Evolutionary conservation across 2,113 vertebrate genomes (phyloP), one percentile per base, ranked within the genome.

Genomic region (Zosterops lateralis): DNA sequence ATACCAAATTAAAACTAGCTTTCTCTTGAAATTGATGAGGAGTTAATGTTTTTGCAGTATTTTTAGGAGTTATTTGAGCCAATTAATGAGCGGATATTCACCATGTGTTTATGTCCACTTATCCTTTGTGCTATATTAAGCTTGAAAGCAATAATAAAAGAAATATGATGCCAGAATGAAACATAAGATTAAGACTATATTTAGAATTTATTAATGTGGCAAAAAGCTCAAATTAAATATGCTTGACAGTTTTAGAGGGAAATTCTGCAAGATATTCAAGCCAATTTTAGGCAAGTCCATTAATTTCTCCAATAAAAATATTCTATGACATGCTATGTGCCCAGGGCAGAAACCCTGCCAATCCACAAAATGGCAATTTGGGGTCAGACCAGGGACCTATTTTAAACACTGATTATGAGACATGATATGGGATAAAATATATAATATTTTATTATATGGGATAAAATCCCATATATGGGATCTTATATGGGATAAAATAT

Each of bases 1-100:
- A 25, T 71, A 93, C 17, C 26, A 20, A 95, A 84, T 89, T 87
- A 89, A 91, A 97, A 68, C 25, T 60, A 94, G 81, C 84, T 40
- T 97, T 68, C 65, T 87, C 54, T 93, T 22, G 8, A 93, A 94
- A 95, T 8, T 88, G 67, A 94, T 92, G 88, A 96, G 67, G 44
- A 93, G 48, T 95, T 66, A 89, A 84, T 57, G 28, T 88, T 83
- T 86, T 74, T 90, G 13, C 11, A 62, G 29, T 51, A 68, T 79
- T 93, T 92, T 85, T 86, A 93, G 92, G 77, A 94, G n/a, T 95
- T 56, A 95, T 95, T 96, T 95, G 66, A 94, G 64, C 74, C 81
- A 87, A 73, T 94, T 94, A 96, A 95, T 76, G 58, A 78, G n/a
- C 42, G 93, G 64, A 80, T 85, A 67, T 73, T 86, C 16, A 66